Evolutionary conservation across 2,797 vertebrate genomes (phyloP).

Genomic region (Thaleichthys pacificus): DNA sequence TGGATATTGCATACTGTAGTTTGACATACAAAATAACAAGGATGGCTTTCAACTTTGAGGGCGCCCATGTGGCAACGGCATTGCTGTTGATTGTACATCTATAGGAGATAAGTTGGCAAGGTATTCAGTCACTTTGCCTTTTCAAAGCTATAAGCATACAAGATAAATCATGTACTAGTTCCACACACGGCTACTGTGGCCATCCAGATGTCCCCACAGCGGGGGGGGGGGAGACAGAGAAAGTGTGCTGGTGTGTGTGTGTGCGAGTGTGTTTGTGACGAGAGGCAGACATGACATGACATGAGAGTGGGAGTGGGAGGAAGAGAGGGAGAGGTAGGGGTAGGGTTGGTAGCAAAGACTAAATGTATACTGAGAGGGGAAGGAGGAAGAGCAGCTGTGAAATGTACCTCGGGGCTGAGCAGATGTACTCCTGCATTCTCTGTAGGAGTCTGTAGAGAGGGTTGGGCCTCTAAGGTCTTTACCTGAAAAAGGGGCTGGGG

Average conservation of each 20-base stretch:
- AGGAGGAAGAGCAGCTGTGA: not conserved
- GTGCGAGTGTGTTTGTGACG: too few relatives aligned
- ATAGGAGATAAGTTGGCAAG: too few relatives aligned
- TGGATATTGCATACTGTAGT: too few relatives aligned
- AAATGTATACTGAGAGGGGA: not conserved
- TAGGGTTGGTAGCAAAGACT: not conserved
- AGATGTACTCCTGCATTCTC: not conserved
- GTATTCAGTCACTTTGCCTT: not conserved
- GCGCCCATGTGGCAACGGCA: too few relatives aligned
- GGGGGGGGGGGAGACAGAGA: not conserved
- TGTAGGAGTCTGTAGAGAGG: not conserved
- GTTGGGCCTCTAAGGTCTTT: conserved; percentile 15
- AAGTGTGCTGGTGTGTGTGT: not conserved
- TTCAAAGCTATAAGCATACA: conserved; percentile 12
- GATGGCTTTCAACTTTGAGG: too few relatives aligned
- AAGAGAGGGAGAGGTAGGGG: not conserved
- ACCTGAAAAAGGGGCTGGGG: conserved; percentile 3
- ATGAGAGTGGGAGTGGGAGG: not conserved
- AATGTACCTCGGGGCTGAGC: not conserved
- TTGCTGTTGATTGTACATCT: too few relatives aligned
- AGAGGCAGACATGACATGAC: not conserved
- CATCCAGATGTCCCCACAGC: conserved; percentile 34
- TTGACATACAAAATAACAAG: too few relatives aligned
- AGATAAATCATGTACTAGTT: conserved; percentile 41
- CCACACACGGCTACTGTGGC: conserved; percentile 19